Percentiles rank a stretch among this genome's conserved stretches.
Conservation (phyloP, 2,113 vertebrate species). For the Leptocoma aspasia region DNA sequence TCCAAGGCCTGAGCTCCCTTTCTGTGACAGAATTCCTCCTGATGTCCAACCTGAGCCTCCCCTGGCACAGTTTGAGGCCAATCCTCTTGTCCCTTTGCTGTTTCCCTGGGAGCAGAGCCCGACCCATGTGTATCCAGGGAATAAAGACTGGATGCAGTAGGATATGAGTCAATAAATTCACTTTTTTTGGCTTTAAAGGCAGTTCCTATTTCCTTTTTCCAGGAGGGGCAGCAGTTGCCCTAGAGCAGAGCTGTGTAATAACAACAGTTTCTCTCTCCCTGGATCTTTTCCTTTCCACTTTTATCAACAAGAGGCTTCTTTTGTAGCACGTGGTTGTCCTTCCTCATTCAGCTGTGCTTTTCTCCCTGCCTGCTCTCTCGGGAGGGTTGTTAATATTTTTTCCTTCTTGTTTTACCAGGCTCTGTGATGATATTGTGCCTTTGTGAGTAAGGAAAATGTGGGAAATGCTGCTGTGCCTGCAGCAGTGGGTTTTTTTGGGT, state of each 20-base stretch:
- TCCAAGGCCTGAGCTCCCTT: accelerated
- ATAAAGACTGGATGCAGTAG: neutral
- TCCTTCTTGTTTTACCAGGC: neutral
- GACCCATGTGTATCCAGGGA: accelerated
- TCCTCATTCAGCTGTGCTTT: neutral
- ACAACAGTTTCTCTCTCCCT: neutral
- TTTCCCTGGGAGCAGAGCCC: neutral
- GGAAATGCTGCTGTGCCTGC: neutral
- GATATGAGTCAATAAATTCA: accelerated
- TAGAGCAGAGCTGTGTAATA: neutral
- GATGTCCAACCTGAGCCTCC: accelerated
- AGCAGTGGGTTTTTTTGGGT: neutral
- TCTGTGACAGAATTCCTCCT: neutral
- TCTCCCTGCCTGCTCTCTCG: neutral
- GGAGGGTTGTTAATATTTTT: neutral
- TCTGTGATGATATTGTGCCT: neutral
- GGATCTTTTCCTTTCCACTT: neutral
- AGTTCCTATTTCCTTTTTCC: neutral
- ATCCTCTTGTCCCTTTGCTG: accelerated
- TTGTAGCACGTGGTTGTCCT: neutral
- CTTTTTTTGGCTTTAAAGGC: accelerated
- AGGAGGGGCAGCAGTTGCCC: neutral
- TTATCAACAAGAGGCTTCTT: neutral
- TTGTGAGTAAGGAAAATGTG: neutral
- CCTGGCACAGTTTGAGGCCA: neutral